Conservation (phyloP, 92 coral and sea anemone genomes). For the Epizoanthus fatuus region DNA sequence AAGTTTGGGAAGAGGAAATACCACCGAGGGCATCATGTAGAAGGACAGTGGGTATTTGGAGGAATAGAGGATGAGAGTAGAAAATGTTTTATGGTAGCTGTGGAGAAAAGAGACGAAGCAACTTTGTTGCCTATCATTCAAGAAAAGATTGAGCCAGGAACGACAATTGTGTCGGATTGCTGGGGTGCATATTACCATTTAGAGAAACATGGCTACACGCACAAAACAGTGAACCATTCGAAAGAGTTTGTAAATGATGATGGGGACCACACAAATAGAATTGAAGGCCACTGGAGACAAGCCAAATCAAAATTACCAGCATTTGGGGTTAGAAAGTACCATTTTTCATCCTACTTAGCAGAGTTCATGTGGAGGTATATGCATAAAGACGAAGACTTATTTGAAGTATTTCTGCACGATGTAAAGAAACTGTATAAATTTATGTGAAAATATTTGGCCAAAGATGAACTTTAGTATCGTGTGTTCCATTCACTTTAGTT, state of each 20-base stretch:
- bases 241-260: slow-evolving; percentile 57
- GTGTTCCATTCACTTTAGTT: too few relatives aligned
- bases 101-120: slow-evolving; percentile 56
- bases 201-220: slow-evolving; percentile 45
- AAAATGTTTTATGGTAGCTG: slow-evolving; percentile 50
- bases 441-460: too few relatives aligned
- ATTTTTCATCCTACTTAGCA: slow-evolving; percentile 54
- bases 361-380: slow-evolving; percentile 63
- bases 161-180: slow-evolving; percentile 72
- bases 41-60: slow-evolving; percentile 69
- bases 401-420: slow-evolving; percentile 17
- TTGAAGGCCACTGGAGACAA: slow-evolving; percentile 57
- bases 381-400: slow-evolving; percentile 51
- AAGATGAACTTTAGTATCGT: too few relatives aligned
- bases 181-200: slow-evolving; percentile 68
- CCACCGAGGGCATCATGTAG: slow-evolving; percentile 65
- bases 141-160: slow-evolving; percentile 62
- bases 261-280: slow-evolving; percentile 50
- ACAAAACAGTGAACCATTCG: slow-evolving; percentile 55
- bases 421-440: too few relatives aligned
- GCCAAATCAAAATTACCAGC: slow-evolving; percentile 29
- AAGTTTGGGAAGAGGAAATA: slow-evolving; percentile 52
- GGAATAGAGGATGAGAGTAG: slow-evolving; percentile 58
- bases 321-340: slow-evolving; percentile 52
- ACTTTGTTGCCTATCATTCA: slow-evolving; percentile 56